Evolutionary conservation across 1,140 invertebrate genomes (phyloP).

Genomic region (Dolichoris vasculosae): DNA sequence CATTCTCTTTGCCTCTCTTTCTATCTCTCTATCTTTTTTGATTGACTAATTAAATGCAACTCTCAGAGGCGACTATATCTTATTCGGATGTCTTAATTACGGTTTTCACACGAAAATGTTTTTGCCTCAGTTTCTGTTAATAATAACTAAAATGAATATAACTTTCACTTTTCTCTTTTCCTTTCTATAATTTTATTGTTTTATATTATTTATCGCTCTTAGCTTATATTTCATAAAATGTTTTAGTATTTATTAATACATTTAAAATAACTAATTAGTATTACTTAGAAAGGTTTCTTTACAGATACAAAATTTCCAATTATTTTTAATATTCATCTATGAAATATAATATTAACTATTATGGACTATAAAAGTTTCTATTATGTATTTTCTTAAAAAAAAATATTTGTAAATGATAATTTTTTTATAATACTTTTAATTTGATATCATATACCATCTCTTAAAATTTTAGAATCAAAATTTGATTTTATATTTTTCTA

Average conservation of each 20-base stretch:
- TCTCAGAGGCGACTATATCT: constrained; percentile 25
- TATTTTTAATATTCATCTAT: too few relatives aligned
- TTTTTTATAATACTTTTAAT: too few relatives aligned
- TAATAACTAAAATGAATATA: background rate
- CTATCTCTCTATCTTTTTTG: constrained; percentile 21
- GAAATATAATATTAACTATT: too few relatives aligned
- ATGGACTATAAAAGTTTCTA: too few relatives aligned
- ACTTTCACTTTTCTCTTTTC: background rate
- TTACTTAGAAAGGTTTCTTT: background rate
- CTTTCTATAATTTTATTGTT: constrained; percentile 17
- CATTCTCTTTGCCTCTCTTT: background rate
- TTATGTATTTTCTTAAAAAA: too few relatives aligned
- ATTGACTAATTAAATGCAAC: constrained; percentile 53
- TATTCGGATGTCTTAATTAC: constrained; percentile 40
- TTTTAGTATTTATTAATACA: background rate
- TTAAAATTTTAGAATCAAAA: too few relatives aligned
- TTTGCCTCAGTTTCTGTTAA: constrained; percentile 40
- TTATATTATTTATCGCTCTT: constrained; percentile 39
- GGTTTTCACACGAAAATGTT: constrained; percentile 43
- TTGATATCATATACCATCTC: too few relatives aligned
- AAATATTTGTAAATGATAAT: too few relatives aligned
- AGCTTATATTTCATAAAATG: background rate
- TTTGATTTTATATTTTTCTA: too few relatives aligned
- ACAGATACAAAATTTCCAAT: background rate
- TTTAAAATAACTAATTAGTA: background rate